These are phyloP conservation scores for Chrysolina haemoptera DNA, from an alignment of 2,888 invertebrate species.

Conservation along the genomic window DNA sequence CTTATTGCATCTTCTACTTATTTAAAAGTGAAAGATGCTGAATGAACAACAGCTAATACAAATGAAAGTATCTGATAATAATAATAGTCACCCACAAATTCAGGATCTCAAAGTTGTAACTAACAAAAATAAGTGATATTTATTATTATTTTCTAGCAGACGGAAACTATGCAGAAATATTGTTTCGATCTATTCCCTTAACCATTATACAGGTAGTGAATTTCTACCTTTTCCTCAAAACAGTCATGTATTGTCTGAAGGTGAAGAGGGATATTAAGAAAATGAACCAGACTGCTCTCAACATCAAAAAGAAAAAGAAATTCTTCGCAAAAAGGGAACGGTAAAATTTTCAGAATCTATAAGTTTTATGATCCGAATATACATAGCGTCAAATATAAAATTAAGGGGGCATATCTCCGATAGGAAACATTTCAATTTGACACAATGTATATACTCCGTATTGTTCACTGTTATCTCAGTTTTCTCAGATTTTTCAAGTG, in stretches of 20 bases:
- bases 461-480: no score
- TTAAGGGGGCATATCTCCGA: no score
- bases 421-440: background rate
- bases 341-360: conserved; percentile 63
- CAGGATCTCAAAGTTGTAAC: background rate
- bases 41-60: no score
- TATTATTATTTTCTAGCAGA: background rate
- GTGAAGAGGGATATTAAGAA: conserved; percentile 83
- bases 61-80: no score
- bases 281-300: conserved; percentile 73
- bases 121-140: no score
- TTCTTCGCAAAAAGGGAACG: conserved; percentile 76
- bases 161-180: conserved; percentile 57
- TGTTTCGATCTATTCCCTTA: conserved; percentile 71
- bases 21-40: no score
- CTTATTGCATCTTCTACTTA: no score
- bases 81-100: background rate
- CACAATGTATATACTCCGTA: no score
- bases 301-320: conserved; percentile 45
- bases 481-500: no score
- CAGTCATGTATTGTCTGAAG: conserved; percentile 79
- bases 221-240: conserved; percentile 78
- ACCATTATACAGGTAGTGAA: conserved; percentile 77
- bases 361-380: background rate
- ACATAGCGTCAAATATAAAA: no score